Evolutionary conservation across 2,797 vertebrate genomes (phyloP).

Genomic region (Anguilla pacifica): DNA sequence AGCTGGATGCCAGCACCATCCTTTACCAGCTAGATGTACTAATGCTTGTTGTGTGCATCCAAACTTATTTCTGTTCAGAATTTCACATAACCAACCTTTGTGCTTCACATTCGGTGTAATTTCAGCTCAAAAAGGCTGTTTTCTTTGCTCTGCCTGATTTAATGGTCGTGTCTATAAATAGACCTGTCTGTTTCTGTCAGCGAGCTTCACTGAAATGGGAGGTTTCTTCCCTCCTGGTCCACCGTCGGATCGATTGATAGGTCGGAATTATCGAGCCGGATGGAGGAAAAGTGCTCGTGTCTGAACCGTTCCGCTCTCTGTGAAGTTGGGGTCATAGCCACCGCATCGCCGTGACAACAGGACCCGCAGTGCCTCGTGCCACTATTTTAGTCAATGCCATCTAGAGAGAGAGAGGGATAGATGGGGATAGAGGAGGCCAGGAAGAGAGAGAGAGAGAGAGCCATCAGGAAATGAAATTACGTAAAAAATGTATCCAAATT

Average conservation of each 20-base stretch:
- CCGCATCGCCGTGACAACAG: constrained; percentile 38
- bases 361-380: constrained; percentile 8
- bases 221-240: constrained; percentile 7
- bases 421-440: not conserved
- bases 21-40: not conserved
- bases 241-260: constrained; percentile 42
- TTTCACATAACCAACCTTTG: not conserved
- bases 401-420: not conserved
- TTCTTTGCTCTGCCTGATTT: not conserved
- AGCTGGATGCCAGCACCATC: not conserved
- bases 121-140: not conserved
- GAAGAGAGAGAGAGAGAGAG: not conserved
- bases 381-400: not conserved
- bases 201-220: constrained; percentile 16
- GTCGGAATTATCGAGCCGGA: constrained; percentile 39
- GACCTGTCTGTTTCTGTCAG: constrained; percentile 13
- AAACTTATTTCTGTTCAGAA: not conserved
- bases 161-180: constrained; percentile 24
- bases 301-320: constrained; percentile 33
- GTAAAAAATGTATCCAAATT: not conserved
- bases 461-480: not conserved
- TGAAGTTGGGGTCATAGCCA: constrained; percentile 41
- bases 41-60: not conserved
- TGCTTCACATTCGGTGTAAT: not conserved
- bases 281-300: constrained; percentile 41